A percentile compares a stretch with the other conserved stretches of the same genome.
These are phyloP conservation scores for Streptopelia turtur DNA, from an alignment of 2,797 vertebrate species.

Conservation along the genomic window DNA sequence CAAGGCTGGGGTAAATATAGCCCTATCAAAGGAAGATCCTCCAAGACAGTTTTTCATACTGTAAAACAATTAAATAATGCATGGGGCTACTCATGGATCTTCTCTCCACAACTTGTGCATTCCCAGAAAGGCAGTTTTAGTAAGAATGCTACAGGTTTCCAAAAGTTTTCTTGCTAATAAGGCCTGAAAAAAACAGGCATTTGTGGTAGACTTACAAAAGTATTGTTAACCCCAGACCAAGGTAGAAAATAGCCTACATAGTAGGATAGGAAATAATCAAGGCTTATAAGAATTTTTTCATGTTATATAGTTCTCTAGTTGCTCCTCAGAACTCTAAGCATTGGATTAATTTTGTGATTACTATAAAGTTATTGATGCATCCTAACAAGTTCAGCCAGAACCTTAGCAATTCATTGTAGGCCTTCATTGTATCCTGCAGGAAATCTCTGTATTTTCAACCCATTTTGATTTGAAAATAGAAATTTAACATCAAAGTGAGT, in stretches of 20 bases:
- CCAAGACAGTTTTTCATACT: background rate
- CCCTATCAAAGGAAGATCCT: background rate
- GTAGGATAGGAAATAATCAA: background rate
- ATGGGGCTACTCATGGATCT: background rate
- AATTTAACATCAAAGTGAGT: background rate
- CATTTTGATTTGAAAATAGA: background rate
- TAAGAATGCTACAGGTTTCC: background rate
- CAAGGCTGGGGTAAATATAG: background rate
- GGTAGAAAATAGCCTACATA: background rate
- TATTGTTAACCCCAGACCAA: background rate
- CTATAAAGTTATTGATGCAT: background rate
- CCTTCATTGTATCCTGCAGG: background rate
- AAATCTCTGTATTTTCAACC: background rate
- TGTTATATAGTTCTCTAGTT: background rate
- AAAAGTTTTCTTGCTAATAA: background rate
- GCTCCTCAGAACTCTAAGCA: background rate
- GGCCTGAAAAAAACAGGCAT: background rate
- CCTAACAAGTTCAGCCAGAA: background rate
- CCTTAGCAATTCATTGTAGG: background rate
- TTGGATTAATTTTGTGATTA: background rate
- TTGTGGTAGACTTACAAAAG: rapidly evolving
- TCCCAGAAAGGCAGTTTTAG: background rate
- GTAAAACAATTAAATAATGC: background rate
- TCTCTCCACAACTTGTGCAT: rapidly evolving
- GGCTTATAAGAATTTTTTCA: background rate